Evolutionary conservation across 2,113 vertebrate species (phyloP).

Genomic region (Entelurus aequoreus): DNA sequence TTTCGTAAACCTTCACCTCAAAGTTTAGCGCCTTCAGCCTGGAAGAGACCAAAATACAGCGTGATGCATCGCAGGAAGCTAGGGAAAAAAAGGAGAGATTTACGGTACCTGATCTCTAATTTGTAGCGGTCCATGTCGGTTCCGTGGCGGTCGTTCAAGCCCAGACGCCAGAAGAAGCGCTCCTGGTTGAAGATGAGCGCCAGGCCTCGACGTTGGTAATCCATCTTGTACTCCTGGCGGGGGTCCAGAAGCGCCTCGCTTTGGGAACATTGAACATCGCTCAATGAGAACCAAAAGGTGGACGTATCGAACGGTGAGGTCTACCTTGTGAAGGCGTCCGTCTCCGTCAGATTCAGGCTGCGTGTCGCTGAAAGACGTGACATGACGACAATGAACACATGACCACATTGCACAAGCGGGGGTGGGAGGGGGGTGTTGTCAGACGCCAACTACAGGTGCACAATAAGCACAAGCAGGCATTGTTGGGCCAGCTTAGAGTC

Average conservation of each 20-base stretch:
- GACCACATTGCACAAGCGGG: not conserved
- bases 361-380: conserved; percentile 44
- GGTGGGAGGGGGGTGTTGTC: not conserved
- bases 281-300: not conserved
- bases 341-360: conserved; percentile 68
- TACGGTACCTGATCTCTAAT: conserved; percentile 73
- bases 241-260: conserved; percentile 69
- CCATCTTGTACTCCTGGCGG: conserved; percentile 82
- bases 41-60: not conserved
- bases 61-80: not conserved
- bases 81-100: not conserved
- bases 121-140: conserved; percentile 78
- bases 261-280: not conserved
- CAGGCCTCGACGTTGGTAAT: conserved; percentile 77
- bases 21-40: conserved; percentile 81
- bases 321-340: conserved; percentile 74
- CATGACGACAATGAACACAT: not conserved
- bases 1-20: conserved; percentile 77
- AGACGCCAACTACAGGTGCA: conserved; percentile 28
- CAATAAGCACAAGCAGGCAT: conserved; percentile 41
- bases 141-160: conserved; percentile 68
- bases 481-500: conserved; percentile 37
- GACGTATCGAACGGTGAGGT: conserved; percentile 5
- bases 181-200: conserved; percentile 96
- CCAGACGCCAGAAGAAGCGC: conserved; percentile 80